Base-by-base conservation (phyloP, 2,888 invertebrate genomes). In the Plagodis dolabraria region DNA sequence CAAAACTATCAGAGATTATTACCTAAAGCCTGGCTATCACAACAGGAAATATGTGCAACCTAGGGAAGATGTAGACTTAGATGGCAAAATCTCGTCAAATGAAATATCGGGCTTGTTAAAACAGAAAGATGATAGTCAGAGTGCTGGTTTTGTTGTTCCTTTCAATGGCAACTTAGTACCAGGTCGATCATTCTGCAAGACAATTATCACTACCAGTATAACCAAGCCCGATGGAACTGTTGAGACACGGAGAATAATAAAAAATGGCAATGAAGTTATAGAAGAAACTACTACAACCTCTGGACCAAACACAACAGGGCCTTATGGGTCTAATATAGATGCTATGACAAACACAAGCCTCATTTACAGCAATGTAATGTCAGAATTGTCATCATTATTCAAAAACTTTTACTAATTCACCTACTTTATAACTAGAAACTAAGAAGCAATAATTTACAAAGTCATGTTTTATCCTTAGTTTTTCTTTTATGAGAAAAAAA, bases 1-100 rank as follows among this genome's bases (percentile, higher is more conserved):
- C 57, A 81, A 80, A 54, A 85, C 69, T 55, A 81, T 92, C 33
- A 77, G 92, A 59, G 87, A 91, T 60, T 88, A 87, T 60, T 92
- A 92, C 64, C 70, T 92, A n/a, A 91, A 92, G 65, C 91, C 92
- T 1, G 91, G 89, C 45, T 89, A 83, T 66, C 85, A 85, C 48
- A 80, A 74, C 48, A 67, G 67, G 5, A 77, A 73, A 56, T 65
- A 69, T 43, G 79, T 84, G 33, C 69, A 80, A 8, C 74, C 67
- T 0, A 83, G 80, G 63, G 75, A 82, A 69, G 92, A 92, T 40
- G 69, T 80, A 0, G 89, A 91, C 72, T 78, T 92, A 66, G 92
- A 92, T 68, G 92, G 92, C 8, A 87, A 89, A 75, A 82, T 92
- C 47, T 86, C 90, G 9, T 87, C 91, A 1, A 79, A 87, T 33